Evolutionary conservation across 2,888 invertebrate genomes (phyloP).

Genomic region (Coronaproctus castanopsis): DNA sequence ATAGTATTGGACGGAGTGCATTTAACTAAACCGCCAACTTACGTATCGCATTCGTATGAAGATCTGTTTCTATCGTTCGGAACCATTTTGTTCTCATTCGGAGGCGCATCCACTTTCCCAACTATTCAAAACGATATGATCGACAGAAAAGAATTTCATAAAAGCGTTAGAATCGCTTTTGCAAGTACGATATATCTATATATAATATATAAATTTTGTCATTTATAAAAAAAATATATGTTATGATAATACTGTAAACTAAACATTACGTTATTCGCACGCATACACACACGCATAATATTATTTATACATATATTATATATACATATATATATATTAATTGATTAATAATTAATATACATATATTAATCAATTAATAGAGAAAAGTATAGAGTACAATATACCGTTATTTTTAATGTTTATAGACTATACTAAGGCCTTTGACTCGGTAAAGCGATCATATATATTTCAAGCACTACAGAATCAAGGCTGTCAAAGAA

Average conservation of each 20-base stretch:
- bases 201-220: not conserved
- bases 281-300: not conserved
- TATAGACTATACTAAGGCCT: no score
- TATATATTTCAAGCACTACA: no score
- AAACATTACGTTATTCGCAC: no score
- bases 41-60: conserved; percentile 34
- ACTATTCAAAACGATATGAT: conserved; percentile 61
- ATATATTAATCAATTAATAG: no score
- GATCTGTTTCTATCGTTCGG: conserved; percentile 49
- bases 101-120: conserved; percentile 53
- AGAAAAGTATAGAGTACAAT: no score
- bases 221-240: no score
- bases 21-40: conserved; percentile 28
- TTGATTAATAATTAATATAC: not conserved
- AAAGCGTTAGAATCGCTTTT: conserved; percentile 39
- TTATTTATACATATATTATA: not conserved
- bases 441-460: no score
- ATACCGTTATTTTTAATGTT: no score
- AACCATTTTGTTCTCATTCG: conserved; percentile 47
- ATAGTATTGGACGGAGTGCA: conserved; percentile 34
- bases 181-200: conserved; percentile 30
- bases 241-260: no score
- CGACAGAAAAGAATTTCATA: conserved; percentile 41
- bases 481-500: no score
- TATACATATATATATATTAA: not conserved